Base-by-base conservation (phyloP, 2,113 vertebrate species). In the Platanista minor region DNA sequence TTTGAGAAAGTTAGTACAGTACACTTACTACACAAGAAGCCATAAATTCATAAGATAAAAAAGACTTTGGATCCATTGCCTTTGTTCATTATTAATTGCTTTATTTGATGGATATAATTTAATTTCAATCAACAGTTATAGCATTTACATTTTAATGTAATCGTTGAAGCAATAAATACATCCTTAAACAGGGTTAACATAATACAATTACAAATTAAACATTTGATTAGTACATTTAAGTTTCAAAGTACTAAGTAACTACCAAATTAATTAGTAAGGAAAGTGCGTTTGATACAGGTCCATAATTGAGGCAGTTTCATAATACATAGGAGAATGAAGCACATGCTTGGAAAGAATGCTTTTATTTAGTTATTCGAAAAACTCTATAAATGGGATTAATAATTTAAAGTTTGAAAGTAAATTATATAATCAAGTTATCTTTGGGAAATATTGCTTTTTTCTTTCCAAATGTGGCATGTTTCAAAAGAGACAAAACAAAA, bases 181-280 rank as follows among this genome's bases (percentile, higher is more conserved):
- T 97, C 33, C 11, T 96, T 98, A 98, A 98, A 98, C 98, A 98
- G 52, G 96, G 98, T 97, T 98, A 98, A 98, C 97, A 92, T 95
- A 98, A 95, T 92, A 97, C 91, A 98, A 98, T 98, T 98, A 93
- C 93, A 98, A 98, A 98, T 95, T 98, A 98, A 98, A 98, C 71
- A 97, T 98, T 97, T 98, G 97, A 98, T 98, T 98, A 98, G 88
- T 96, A 92, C 94, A 95, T 98, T 98, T 97, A 98, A 97, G 98
- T 98, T 97, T 97, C 97, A 97, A 54, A 64, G 43, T 95, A 97
- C 98, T 98, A 98, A 98, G n/a, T 92, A 95, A 90, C 92, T 92
- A 77, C 81, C 91, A 96, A 97, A 96, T 95, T 98, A 98, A 98
- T 98, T 97, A 97, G 92, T 95, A 97, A 98, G 94, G 85, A 93